phyloP scores from a whole-genome alignment of 2,797 vertebrate species.

The Channa striata region DNA sequence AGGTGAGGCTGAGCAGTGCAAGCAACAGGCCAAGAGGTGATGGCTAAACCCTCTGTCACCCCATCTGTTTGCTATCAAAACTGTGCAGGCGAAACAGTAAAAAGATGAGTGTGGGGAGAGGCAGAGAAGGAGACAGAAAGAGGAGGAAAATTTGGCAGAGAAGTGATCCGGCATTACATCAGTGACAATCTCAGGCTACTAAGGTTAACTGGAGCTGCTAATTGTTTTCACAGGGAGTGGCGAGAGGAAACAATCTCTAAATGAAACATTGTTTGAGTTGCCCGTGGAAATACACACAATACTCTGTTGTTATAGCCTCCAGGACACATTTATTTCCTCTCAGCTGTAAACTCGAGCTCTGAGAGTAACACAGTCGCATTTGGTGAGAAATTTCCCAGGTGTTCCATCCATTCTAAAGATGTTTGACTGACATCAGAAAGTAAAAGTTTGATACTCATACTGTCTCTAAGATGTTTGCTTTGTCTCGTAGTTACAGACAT shows the following conservation, averaged over 20 bases:
- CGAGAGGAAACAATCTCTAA: constrained; percentile 65
- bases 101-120: constrained; percentile 13
- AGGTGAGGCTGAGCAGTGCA: constrained; percentile 48
- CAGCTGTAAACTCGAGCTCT: constrained; percentile 4
- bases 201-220: constrained; percentile 68
- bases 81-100: constrained; percentile 49
- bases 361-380: neutral
- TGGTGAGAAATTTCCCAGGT: constrained; percentile 5
- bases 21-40: constrained; percentile 52
- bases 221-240: constrained; percentile 78
- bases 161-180: constrained; percentile 71
- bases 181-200: constrained; percentile 57
- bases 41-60: constrained; percentile 68
- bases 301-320: constrained; percentile 22
- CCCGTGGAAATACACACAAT: constrained; percentile 44
- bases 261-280: constrained; percentile 51
- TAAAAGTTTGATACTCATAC: constrained; percentile 18
- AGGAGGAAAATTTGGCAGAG: constrained; percentile 60
- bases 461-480: constrained; percentile 43
- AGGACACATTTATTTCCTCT: constrained; percentile 44
- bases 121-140: constrained; percentile 36
- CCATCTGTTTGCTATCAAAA: constrained; percentile 66
- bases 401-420: constrained; percentile 10
- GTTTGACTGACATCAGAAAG: constrained; percentile 32
- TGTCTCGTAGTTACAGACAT: constrained; percentile 39